Base-by-base conservation (phyloP, 2,113 vertebrate genomes). In the Peromyscus polionotus region DNA sequence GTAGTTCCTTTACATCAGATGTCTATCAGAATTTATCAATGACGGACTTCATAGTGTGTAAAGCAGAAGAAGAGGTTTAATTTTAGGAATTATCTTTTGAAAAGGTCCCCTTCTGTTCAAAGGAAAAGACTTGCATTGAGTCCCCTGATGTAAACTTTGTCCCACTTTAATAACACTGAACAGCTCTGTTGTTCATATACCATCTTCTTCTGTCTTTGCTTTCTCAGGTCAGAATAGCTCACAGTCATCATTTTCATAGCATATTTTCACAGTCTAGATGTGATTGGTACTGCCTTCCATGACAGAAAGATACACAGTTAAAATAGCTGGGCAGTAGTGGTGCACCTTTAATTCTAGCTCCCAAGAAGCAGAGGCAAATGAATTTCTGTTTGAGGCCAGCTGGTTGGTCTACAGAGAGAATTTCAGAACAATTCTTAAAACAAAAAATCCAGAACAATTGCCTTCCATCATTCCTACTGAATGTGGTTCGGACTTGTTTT, bases 401-500 rank as follows among this genome's bases (percentile, higher is more conserved):
- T 85, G 28, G 26, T 63, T 85, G 28, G 26, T 63, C n/a, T 65
- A 31, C 59, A 85, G 4, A 31, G 26, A 13, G 16, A 31, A 8
- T 65, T 31, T 24, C 59, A 85, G 39, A 39, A 45, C 24, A 85
- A 61, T n/a, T 65, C 59, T 63, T 45, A 85, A 63, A 63, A 63
- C 13, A 28, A 28, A 31, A 77, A 77, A 88, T 75, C 36, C 28
- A 57, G 33, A 95, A 77, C 70, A 95, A 85, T 79, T 93, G 48
- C 54, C n/a, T 97, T 87, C 12, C 26, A 22, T 67, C 91, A 89
- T 80, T 95, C 28, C 51, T 86, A 12, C 16, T 94, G n/a, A 95
- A 11, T 88, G 26, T 85, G 76, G 85, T 90, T 88, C 36, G 10
- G 36, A 85, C 70, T 90, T 9, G 7, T 97, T 97, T 97, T 88